Evolutionary conservation across 2,113 vertebrate species (phyloP).

Genomic region (Gallinago undulata): DNA sequence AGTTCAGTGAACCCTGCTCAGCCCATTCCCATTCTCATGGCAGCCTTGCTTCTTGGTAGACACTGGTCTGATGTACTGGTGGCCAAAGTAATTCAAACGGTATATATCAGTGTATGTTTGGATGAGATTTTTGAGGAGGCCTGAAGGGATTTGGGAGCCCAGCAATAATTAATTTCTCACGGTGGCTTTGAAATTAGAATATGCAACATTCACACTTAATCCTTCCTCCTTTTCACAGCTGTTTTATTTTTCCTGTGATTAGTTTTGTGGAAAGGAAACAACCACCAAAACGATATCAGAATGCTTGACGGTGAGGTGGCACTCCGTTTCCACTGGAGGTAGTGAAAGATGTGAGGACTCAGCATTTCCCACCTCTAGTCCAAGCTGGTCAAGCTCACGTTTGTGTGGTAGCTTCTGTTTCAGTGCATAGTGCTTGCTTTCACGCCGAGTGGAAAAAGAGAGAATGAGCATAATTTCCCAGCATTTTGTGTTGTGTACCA

Average conservation of each 20-base stretch:
- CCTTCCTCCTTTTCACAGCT: neutral
- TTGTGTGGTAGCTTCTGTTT: neutral
- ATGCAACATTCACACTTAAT: neutral
- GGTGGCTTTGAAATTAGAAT: constrained; percentile 8
- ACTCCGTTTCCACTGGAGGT: neutral
- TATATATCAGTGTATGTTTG: neutral
- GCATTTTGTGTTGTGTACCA: neutral
- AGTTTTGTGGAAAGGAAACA: neutral
- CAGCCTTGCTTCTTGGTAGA: neutral
- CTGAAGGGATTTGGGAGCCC: neutral
- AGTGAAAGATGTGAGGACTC: neutral
- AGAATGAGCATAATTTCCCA: neutral
- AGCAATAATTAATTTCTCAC: neutral
- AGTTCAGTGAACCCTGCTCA: neutral
- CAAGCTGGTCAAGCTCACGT: neutral
- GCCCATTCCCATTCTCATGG: neutral
- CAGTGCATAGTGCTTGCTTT: neutral
- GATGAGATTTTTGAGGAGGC: neutral
- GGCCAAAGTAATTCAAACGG: fast-evolving
- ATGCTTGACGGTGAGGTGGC: neutral
- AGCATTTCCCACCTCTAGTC: neutral
- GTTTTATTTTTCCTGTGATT: neutral
- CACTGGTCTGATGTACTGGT: neutral
- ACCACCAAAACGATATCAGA: neutral
- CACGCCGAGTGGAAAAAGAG: neutral